Evolutionary conservation across 2,113 vertebrate species (phyloP), one percentile per base, ranked within the genome.

Genomic region (Phylloscopus trochiloides): DNA sequence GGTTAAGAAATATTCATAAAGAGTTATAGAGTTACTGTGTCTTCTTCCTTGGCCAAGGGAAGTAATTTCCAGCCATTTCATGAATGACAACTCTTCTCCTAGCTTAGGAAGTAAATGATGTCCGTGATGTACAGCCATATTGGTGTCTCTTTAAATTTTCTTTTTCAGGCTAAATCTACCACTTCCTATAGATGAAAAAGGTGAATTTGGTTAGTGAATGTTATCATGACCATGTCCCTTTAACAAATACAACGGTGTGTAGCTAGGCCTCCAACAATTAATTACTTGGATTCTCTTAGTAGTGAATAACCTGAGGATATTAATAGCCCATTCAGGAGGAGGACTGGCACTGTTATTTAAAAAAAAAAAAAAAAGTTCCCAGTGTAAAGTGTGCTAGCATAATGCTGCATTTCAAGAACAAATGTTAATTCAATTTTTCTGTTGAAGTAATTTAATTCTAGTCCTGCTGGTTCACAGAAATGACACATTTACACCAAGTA

Each of bases 281-380:
- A 55, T 91, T 95, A 84, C 48, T 73, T 96, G 15, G 22, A 43
- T 22, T 86, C 5, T 68, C 40, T 81, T 58, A 55, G 13, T 91
- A 94, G 91, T 87, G 73, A 95, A 68, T 94, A 50, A 91, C 29
- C 45, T 88, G 71, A 94, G 36, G 50, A 80, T 85, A 94, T 96
- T 66, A 55, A 93, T 40, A 90, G 38, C 81, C 58, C 97, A 61
- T 79, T 94, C 62, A 75, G 63, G 88, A 91, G 61, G 36, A 90
- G 40, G 88, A 52, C 14, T 83, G 68, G 20, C 10, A 31, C 58
- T 71, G 43, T 61, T 67, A 45, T 24, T 48, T 8, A 34, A 48
- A 74, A 81, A 62, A 40, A 32, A 45, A 12, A 52, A 28, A 26
- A 80, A 67, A 48, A 17, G 14, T 81, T 95, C 16, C 52, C 6